Evolutionary conservation across 2,888 invertebrate genomes (phyloP).

Genomic region (Entomobrya proxima): DNA sequence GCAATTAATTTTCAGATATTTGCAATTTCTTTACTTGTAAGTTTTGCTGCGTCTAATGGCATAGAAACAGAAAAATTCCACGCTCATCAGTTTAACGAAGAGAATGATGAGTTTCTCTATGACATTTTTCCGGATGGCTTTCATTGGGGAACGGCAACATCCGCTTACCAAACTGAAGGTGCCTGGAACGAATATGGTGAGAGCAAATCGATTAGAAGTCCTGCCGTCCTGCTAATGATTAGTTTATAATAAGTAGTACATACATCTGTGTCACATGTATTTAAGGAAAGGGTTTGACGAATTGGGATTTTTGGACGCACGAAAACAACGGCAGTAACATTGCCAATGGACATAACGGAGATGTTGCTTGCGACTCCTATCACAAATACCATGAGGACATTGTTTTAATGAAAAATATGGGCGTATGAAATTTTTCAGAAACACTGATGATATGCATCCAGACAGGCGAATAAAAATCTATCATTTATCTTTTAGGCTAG

Average conservation of each 20-base stretch:
- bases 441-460: constrained; percentile 21
- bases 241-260: background rate
- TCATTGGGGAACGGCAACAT: constrained; percentile 67
- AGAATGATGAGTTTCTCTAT: constrained; percentile 65
- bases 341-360: constrained; percentile 77
- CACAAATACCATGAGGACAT: constrained; percentile 78
- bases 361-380: constrained; percentile 78
- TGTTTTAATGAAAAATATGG: constrained; percentile 77
- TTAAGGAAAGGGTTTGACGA: constrained; percentile 76
- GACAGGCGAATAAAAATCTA: background rate
- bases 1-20: too few species aligned
- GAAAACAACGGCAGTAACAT: constrained; percentile 76
- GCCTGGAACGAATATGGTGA: constrained; percentile 68
- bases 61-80: too few species aligned
- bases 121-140: constrained; percentile 66
- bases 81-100: too few species aligned
- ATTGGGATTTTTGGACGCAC: constrained; percentile 78
- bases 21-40: too few species aligned
- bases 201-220: too few species aligned
- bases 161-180: constrained; percentile 69
- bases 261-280: background rate
- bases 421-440: constrained; percentile 75
- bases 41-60: too few species aligned
- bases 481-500: constrained; percentile 46
- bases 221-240: too few species aligned